phyloP scores from a whole-genome alignment of 1,140 invertebrate genomes.

The Sinella curviseta region DNA sequence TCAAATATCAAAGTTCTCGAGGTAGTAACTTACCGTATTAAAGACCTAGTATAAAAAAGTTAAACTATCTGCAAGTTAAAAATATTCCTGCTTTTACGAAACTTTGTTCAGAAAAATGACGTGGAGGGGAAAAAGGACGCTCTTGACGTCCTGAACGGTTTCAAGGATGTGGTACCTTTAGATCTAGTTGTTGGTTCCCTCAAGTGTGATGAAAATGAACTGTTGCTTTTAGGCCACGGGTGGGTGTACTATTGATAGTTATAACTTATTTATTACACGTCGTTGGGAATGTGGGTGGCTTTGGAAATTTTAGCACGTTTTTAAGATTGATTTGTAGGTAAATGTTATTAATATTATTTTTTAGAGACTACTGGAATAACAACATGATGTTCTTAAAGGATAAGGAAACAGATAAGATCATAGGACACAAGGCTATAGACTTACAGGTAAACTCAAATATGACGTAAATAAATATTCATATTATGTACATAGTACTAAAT shows the following conservation, averaged over 20 bases:
- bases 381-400: constrained; percentile 18
- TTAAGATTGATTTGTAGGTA: neutral
- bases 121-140: neutral
- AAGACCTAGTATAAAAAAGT: neutral
- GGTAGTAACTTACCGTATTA: no score
- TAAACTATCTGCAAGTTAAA: neutral
- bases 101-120: neutral
- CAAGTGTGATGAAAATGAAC: neutral
- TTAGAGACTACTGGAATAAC: constrained; percentile 10
- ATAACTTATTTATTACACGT: no score
- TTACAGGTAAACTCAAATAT: neutral
- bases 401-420: neutral
- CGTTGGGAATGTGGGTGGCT: no score
- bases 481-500: no score
- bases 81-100: neutral
- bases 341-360: neutral
- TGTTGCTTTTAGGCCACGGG: neutral
- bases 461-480: no score
- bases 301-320: no score
- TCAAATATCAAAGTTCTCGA: neutral
- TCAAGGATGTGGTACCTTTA: neutral
- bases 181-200: neutral
- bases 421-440: neutral
- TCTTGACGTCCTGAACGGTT: neutral
- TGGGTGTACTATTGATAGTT: neutral